Conservation (phyloP, 2,888 invertebrate genomes). For the Ephialtes manifestator region DNA sequence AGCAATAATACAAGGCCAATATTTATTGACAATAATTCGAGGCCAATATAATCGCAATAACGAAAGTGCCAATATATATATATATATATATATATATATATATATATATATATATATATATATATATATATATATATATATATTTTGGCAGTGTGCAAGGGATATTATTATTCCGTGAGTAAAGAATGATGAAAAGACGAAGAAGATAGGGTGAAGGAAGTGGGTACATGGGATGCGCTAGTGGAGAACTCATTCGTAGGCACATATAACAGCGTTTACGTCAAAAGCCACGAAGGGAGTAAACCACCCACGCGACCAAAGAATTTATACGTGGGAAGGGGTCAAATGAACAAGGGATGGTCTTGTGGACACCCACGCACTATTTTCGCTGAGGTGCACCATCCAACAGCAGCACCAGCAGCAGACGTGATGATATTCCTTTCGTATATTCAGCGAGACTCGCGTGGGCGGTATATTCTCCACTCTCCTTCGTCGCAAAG, state of each 20-base stretch:
- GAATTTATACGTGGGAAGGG: constrained; percentile 42
- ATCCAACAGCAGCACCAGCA: not conserved
- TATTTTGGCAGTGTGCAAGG: not conserved
- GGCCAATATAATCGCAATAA: not conserved
- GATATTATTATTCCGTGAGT: not conserved
- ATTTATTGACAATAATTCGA: too few relatives aligned
- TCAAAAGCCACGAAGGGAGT: constrained; percentile 40
- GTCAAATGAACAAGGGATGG: constrained; percentile 37
- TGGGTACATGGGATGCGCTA: not conserved
- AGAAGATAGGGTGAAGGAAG: not conserved
- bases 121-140: too few relatives aligned
- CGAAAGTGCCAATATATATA: not conserved
- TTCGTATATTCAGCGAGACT: not conserved
- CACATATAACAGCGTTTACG: constrained; percentile 37
- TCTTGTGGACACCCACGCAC: constrained; percentile 57
- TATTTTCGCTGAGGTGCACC: constrained; percentile 39
- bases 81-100: too few relatives aligned
- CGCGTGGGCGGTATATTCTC: not conserved
- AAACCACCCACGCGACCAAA: constrained; percentile 54
- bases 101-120: too few relatives aligned
- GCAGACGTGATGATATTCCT: constrained; percentile 4
- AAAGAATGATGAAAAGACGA: not conserved
- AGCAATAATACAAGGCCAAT: not conserved
- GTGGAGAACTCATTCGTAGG: not conserved
- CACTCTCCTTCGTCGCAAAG: not conserved